Conservation (phyloP, 2,888 invertebrate species). For the Erpobdella octoculata region DNA sequence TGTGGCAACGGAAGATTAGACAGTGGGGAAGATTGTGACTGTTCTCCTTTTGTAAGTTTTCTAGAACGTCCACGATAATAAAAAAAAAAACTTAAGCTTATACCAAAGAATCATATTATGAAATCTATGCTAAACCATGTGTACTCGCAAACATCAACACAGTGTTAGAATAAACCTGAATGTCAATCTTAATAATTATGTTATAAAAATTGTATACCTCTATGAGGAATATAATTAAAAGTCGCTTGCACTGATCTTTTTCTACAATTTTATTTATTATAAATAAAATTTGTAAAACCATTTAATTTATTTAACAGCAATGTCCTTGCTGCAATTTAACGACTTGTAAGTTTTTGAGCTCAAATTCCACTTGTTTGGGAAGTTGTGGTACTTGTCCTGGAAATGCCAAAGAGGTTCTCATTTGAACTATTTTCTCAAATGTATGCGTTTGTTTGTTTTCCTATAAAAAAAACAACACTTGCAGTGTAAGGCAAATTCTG, state of each 20-base stretch:
- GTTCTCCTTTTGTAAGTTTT: constrained; percentile 18
- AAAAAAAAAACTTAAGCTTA: too few species aligned
- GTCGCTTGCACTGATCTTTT: too few species aligned
- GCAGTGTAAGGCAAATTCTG: neutral
- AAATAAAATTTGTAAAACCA: neutral
- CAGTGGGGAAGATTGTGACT: constrained; percentile 20
- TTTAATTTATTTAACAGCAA: neutral
- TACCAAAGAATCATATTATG: too few species aligned
- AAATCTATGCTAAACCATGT: too few species aligned
- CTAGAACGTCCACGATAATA: too few species aligned
- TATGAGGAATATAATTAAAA: too few species aligned
- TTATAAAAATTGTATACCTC: too few species aligned
- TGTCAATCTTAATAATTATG: too few species aligned
- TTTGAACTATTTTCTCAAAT: neutral
- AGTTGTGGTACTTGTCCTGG: neutral
- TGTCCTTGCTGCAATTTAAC: constrained; percentile 14
- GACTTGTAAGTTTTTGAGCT: constrained; percentile 7
- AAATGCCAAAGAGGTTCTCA: neutral
- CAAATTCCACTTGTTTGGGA: neutral
- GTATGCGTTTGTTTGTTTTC: too few species aligned
- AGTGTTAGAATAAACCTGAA: too few species aligned
- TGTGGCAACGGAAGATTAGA: constrained; percentile 23
- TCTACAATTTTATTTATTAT: neutral
- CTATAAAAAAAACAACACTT: too few species aligned
- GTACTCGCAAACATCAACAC: too few species aligned